Evolutionary conservation across 2,888 invertebrate genomes (phyloP), one percentile per base, ranked within the genome.

Genomic region (Drosophila paranaensis): DNA sequence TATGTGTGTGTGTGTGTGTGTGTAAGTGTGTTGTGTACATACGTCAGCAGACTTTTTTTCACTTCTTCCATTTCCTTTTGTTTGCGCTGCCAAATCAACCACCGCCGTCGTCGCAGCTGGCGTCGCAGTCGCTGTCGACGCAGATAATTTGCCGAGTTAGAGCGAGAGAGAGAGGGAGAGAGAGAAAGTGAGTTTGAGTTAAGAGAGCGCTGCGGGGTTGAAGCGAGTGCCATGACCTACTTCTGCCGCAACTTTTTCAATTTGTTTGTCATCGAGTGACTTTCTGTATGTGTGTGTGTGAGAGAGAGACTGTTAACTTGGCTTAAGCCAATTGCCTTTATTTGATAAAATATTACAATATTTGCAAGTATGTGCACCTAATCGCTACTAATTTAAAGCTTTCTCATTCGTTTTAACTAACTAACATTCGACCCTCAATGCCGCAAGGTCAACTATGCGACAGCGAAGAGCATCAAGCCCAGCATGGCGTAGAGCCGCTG

Each of bases 161-260:
- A 43, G 81, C 58, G 69, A 50, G 62, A 6, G 51, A 60, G 43
- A 39, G 53, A 11, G 43, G 46, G 45, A 16, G 50, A 50, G 68
- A 2, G 27, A 27, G 67, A 39, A 51, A 60, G 43, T 43, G 54
- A 53, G 46, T 37, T 58, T 35, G 56, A 43, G 54, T 60, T 39
- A 53, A 50, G 57, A 48, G 54, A 13, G 70, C 54, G 45, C 14
- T 46, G 55, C 54, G 55, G 69, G 54, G 50, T 53, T 69, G 71
- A 50, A 72, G 74, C 60, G 71, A 74, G 60, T 71, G 84, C 81
- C 82, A 74, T 86, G 83, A 89, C 88, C 86, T 88, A 81, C 78
- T 89, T 85, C 81, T 35, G 65, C 58, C 60, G 55, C 77, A 82
- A 88, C 74, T 88, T 85, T 85, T 85, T 86, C 80, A 86, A 88